Evolutionary conservation across 2,113 vertebrate genomes (phyloP), one percentile per base, ranked within the genome.

Genomic region (Noctilio leporinus): DNA sequence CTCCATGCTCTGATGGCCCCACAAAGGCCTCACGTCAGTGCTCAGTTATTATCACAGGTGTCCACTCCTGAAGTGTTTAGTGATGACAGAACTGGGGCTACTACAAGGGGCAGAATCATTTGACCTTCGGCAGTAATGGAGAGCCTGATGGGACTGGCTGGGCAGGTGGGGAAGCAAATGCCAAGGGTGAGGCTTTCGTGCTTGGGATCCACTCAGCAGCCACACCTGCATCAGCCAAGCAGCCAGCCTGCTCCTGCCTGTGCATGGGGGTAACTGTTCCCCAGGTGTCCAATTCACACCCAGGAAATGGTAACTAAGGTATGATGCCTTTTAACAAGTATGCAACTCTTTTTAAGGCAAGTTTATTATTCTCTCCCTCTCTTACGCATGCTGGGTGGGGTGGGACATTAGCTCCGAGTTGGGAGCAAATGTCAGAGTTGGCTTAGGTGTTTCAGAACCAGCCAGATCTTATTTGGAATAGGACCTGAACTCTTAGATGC

Each of bases 21-120:
- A 86, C 80, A 96, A 96, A 96, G 83, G 69, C 95, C 94, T 97
- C 92, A 89, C 80, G 69, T 73, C 4, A 77, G 51, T 94, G 97
- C 92, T 51, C 89, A 62, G 24, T 82, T 67, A 87, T 93, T 88
- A 86, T 47, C 65, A 92, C 70, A 92, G 84, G 72, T 55, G 84
- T 88, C 85, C 20, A 26, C 62, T 86, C 91, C 20, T 70, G 53
- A 72, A 33, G 69, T 45, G 94, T 87, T 87, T 10, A 92, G 77
- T 22, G 65, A 94, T 65, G 30, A 10, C 28, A 35, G 3, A 7
- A 43, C n/a, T 57, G 17, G 82, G 69, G 82, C 53, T 89, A 81
- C 85, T 83, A 76, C 59, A 55, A 90, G 96, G 92, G 40, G 53
- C 40, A 59, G 86, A 57, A 62, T 2, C 0, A 1, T 40, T 64